Percentiles rank a stretch among this genome's conserved stretches.
Evolutionary conservation across 2,888 invertebrate genomes (phyloP).

Genomic region (Sericinus montela): DNA sequence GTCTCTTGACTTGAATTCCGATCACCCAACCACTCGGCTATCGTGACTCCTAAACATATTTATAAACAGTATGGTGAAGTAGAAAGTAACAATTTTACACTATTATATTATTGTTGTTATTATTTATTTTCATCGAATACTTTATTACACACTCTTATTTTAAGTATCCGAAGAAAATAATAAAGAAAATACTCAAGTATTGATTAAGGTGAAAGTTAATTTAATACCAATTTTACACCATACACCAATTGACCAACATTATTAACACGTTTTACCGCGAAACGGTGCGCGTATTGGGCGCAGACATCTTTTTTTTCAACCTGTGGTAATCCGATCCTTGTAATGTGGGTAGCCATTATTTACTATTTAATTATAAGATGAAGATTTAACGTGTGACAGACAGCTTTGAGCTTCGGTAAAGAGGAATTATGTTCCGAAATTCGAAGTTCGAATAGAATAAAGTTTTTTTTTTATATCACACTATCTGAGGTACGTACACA

Average conservation of each 20-base stretch:
- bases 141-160: too few relatives aligned
- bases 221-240: conserved; percentile 16
- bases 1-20: too few relatives aligned
- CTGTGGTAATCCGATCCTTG: conserved; percentile 40
- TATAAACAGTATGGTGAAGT: too few relatives aligned
- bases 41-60: too few relatives aligned
- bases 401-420: neutral
- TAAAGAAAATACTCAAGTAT: neutral
- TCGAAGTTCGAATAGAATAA: too few relatives aligned
- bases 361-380: conserved; percentile 14
- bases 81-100: too few relatives aligned
- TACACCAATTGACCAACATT: conserved; percentile 32
- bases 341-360: conserved; percentile 25
- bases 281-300: conserved; percentile 47
- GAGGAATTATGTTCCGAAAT: neutral
- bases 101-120: too few relatives aligned
- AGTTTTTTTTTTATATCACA: too few relatives aligned
- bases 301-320: conserved; percentile 32
- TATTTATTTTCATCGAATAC: too few relatives aligned
- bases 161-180: too few relatives aligned
- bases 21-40: too few relatives aligned
- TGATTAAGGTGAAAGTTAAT: neutral
- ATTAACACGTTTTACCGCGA: conserved; percentile 64
- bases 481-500: too few relatives aligned
- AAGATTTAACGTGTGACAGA: conserved; percentile 2